A percentile compares a stretch with the other conserved stretches of the same genome.
phyloP scores from a whole-genome alignment of 2,888 invertebrate genomes.

The Chirona hameri region DNA sequence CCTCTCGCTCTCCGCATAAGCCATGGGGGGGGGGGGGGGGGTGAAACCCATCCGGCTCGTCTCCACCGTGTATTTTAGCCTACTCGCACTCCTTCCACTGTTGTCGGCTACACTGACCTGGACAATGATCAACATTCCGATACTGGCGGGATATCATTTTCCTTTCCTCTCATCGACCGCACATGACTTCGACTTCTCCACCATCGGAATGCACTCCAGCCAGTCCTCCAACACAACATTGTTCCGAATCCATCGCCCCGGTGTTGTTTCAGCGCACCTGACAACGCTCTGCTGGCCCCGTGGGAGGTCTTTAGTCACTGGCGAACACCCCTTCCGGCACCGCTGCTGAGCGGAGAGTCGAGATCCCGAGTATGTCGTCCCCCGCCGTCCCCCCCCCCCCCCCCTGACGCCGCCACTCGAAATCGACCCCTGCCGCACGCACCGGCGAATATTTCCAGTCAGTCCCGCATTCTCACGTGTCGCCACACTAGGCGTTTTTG shows the following conservation, averaged over 20 bases:
- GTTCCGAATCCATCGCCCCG: not conserved
- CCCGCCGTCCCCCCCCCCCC: not conserved
- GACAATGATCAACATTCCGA: not conserved
- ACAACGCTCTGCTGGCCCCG: not conserved
- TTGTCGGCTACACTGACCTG: too few relatives aligned
- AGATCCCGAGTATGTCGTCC: not conserved
- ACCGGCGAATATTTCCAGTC: not conserved
- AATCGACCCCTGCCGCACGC: not conserved
- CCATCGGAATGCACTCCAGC: not conserved
- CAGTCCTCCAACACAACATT: not conserved
- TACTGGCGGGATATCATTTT: not conserved
- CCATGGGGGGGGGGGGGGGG: too few relatives aligned
- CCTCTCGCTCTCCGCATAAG: too few relatives aligned
- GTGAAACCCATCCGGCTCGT: too few relatives aligned
- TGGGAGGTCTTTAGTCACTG: not conserved
- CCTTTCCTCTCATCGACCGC: not conserved
- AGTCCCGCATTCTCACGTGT: slow-evolving; percentile 2
- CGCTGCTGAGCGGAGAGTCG: not conserved
- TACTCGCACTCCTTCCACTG: too few relatives aligned
- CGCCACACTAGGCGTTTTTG: not conserved
- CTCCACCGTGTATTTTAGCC: too few relatives aligned
- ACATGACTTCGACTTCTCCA: not conserved
- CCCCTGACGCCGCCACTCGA: not conserved
- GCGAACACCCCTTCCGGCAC: too few relatives aligned
- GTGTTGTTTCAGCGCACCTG: not conserved